phyloP scores from a whole-genome alignment of 2,888 invertebrate species.

The Eupithecia centaureata region DNA sequence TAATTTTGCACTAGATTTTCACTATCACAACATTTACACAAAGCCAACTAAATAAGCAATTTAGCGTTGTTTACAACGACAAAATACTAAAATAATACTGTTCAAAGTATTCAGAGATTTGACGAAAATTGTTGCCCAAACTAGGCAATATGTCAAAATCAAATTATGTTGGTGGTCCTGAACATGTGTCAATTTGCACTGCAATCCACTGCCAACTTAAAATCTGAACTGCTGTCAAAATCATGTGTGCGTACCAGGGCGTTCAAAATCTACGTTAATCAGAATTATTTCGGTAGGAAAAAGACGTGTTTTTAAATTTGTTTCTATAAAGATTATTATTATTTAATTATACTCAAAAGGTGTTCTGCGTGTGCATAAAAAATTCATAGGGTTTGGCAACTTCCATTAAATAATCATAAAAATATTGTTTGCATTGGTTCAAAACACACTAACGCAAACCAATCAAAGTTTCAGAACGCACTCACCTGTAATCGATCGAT shows the following conservation, averaged over 20 bases:
- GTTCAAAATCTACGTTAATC: no score
- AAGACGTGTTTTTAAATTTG: no score
- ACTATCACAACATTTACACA: slow-evolving; percentile 39
- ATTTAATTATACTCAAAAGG: no score
- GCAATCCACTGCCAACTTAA: no score
- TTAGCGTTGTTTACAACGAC: slow-evolving; percentile 40
- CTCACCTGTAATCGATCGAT: slow-evolving; percentile 37
- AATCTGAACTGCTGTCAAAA: no score
- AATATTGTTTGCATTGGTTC: background rate
- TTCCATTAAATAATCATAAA: no score
- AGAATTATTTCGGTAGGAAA: no score
- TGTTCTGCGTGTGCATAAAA: no score
- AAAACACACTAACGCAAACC: background rate
- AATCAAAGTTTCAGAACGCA: slow-evolving; percentile 24
- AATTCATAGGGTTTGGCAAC: no score
- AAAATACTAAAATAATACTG: slow-evolving; percentile 54
- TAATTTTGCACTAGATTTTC: slow-evolving; percentile 38
- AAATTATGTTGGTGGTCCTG: slow-evolving; percentile 33
- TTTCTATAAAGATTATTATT: no score
- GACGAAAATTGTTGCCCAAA: slow-evolving; percentile 50
- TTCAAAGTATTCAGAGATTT: slow-evolving; percentile 46
- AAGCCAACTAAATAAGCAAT: slow-evolving; percentile 46
- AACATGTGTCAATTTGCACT: slow-evolving; percentile 42
- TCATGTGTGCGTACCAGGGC: no score
- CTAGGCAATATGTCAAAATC: slow-evolving; percentile 51